Evolutionary conservation across 1,140 invertebrate genomes (phyloP).

Genomic region (Heliconius hewitsoni): DNA sequence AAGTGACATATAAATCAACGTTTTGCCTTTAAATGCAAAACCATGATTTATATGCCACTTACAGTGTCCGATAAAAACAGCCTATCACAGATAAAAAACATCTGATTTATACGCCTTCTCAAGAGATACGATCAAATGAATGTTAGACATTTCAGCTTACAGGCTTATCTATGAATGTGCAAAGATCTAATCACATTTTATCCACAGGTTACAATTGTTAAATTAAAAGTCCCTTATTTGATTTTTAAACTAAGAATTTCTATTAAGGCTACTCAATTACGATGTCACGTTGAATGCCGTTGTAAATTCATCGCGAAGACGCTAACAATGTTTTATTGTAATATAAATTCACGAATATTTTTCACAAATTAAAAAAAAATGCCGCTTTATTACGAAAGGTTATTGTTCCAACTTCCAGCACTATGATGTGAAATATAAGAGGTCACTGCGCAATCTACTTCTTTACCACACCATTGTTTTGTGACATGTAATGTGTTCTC

Average conservation of each 20-base stretch:
- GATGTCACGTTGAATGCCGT: background rate
- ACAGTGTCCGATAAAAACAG: background rate
- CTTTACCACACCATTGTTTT: conserved; percentile 22
- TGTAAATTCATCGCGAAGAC: background rate
- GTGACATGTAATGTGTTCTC: conserved; percentile 9
- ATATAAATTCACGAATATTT: background rate
- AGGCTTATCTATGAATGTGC: background rate
- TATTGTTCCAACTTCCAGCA: conserved; percentile 12
- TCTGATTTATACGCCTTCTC: background rate
- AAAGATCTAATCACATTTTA: conserved; percentile 3
- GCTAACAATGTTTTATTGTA: background rate
- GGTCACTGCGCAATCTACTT: background rate
- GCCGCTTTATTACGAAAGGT: background rate
- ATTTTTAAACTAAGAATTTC: background rate
- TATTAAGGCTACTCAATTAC: background rate
- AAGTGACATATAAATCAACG: no score
- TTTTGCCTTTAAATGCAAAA: no score
- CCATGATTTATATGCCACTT: background rate
- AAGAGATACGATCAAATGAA: conserved; percentile 11
- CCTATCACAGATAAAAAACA: background rate
- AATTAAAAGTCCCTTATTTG: background rate
- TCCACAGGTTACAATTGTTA: background rate
- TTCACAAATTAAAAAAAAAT: background rate
- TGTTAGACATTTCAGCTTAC: conserved; percentile 2
- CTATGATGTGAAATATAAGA: background rate